Evolutionary conservation across 1,140 invertebrate species (phyloP).

Genomic region (Argopecten irradians): DNA sequence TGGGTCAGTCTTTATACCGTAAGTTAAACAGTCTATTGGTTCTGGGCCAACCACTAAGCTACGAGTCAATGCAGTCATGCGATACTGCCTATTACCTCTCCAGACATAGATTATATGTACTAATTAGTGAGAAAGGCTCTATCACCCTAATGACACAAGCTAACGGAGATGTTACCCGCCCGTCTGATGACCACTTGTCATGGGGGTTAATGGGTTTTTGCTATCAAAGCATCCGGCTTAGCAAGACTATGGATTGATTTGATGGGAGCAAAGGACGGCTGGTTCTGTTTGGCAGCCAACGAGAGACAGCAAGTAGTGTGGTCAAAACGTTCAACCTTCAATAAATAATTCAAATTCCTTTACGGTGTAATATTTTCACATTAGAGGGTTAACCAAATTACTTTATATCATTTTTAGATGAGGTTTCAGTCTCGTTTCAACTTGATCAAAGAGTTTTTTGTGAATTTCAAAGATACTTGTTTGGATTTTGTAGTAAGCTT

Average conservation of each 20-base stretch:
- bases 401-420: too few species aligned
- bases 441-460: too few species aligned
- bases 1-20: too few species aligned
- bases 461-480: too few species aligned
- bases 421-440: too few species aligned
- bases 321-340: not conserved
- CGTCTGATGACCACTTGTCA: not conserved
- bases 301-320: not conserved
- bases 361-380: not conserved
- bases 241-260: not conserved
- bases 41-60: not conserved
- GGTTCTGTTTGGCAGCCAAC: not conserved
- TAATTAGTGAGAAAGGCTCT: not conserved
- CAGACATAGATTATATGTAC: not conserved
- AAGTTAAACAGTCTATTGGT: too few species aligned
- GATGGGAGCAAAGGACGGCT: not conserved
- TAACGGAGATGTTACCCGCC: not conserved
- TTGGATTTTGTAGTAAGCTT: too few species aligned
- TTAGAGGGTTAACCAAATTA: too few species aligned
- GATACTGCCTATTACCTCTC: not conserved
- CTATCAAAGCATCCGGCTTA: not conserved
- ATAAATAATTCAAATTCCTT: not conserved
- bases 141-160: not conserved
- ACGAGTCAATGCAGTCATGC: not conserved
- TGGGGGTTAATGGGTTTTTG: not conserved